Percentiles rank a stretch among this genome's conserved stretches.
Evolutionary conservation across 1,140 invertebrate species (phyloP).

Genomic region (Teleopsis dalmanni): DNA sequence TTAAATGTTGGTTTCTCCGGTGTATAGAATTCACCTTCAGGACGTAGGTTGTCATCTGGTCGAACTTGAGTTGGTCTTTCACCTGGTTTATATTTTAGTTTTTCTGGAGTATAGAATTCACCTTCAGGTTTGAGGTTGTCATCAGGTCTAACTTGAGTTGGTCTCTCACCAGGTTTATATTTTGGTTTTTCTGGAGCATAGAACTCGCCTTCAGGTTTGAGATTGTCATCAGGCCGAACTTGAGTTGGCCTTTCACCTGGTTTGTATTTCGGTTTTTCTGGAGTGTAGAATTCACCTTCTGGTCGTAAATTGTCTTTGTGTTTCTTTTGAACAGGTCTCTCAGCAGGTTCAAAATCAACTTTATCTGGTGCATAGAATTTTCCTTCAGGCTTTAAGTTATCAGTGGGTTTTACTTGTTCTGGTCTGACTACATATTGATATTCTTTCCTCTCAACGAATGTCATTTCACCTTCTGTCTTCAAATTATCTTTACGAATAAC

Average conservation of each 20-base stretch:
- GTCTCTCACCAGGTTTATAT: slow-evolving; percentile 44
- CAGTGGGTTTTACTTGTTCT: slow-evolving; percentile 49
- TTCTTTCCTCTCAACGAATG: slow-evolving; percentile 43
- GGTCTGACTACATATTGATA: slow-evolving; percentile 49
- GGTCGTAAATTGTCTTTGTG: slow-evolving; percentile 58
- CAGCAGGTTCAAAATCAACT: slow-evolving; percentile 47
- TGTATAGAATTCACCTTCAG: slow-evolving; percentile 52
- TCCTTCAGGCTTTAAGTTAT: slow-evolving; percentile 52
- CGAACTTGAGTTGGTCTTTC: slow-evolving; percentile 50
- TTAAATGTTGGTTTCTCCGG: slow-evolving; percentile 35
- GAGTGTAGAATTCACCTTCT: slow-evolving; percentile 54
- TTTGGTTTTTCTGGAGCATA: slow-evolving; percentile 30
- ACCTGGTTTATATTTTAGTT: slow-evolving; percentile 49
- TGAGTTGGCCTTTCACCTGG: slow-evolving; percentile 31
- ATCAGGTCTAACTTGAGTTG: slow-evolving; percentile 36
- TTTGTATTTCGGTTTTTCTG: slow-evolving; percentile 37
- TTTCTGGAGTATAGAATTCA: slow-evolving; percentile 50
- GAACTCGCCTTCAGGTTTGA: slow-evolving; percentile 53
- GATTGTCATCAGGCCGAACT: slow-evolving; percentile 45
- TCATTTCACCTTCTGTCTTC: slow-evolving; percentile 61
- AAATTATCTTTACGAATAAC: slow-evolving; percentile 51
- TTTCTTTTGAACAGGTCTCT: slow-evolving; percentile 48
- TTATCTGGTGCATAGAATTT: slow-evolving; percentile 50
- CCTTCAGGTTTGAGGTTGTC: slow-evolving; percentile 55
- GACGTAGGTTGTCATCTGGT: slow-evolving; percentile 53